Percentiles rank a stretch among this genome's conserved stretches.
Evolutionary conservation across 30 jellyfish, hydroid and myxozoan species (phyloP).

Genomic region (Phacellophora camtschatica): DNA sequence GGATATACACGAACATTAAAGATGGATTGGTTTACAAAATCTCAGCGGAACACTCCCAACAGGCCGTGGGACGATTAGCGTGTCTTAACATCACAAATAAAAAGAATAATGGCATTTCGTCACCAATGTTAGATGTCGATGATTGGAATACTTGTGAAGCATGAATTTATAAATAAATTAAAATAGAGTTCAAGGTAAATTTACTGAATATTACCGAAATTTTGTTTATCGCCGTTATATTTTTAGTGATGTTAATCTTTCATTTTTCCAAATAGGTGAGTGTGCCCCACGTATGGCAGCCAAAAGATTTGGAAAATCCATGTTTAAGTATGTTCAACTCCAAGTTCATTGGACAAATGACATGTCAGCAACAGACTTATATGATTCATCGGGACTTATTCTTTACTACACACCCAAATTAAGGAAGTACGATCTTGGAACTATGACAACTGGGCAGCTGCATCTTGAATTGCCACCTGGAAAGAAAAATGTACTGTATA

Average conservation of each 20-base stretch:
- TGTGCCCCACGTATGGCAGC: slow-evolving; percentile 43
- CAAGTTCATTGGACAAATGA: slow-evolving; percentile 77
- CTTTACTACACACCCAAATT: slow-evolving; percentile 57
- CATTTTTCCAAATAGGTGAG: not conserved
- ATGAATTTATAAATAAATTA: too few relatives aligned
- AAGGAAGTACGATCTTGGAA: slow-evolving; percentile 53
- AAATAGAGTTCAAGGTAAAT: too few relatives aligned
- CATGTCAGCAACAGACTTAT: not conserved
- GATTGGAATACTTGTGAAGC: too few relatives aligned
- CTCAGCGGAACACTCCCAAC: too few relatives aligned
- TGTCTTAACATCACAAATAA: too few relatives aligned
- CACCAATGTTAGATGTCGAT: too few relatives aligned
- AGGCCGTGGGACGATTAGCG: too few relatives aligned
- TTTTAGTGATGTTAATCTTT: not conserved
- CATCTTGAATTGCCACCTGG: slow-evolving; percentile 47
- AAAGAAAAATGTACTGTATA: slow-evolving; percentile 1
- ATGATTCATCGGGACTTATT: slow-evolving; percentile 53
- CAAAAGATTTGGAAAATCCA: slow-evolving; percentile 31
- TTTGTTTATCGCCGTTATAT: not conserved
- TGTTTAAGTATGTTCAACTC: slow-evolving; percentile 32
- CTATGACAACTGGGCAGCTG: slow-evolving; percentile 45
- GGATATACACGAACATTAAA: too few relatives aligned
- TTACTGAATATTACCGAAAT: too few relatives aligned
- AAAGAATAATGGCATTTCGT: too few relatives aligned
- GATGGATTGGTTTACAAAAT: too few relatives aligned